Base-by-base conservation (phyloP, 2,888 invertebrate genomes). In the Diarsia mendica region DNA sequence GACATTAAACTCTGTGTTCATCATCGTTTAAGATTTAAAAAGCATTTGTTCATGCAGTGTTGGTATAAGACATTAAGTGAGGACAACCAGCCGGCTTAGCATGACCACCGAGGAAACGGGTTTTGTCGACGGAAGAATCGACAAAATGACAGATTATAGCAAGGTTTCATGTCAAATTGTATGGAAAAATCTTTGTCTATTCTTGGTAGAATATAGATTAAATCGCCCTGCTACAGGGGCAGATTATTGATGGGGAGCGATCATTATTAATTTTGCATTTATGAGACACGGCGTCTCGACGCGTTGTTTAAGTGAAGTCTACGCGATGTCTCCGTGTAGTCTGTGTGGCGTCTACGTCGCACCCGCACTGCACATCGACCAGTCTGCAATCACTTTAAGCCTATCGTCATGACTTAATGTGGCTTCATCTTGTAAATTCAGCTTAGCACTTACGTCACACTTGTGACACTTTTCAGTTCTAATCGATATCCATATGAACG, bases 401-500 rank as follows among this genome's bases (percentile, higher is more conserved):
- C 49, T 68, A 63, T 53, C 20, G 23, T n/a, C n/a, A 63, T 3
- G 39, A n/a, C 13, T 8, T 33, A 63, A 33, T 67, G 44, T 53
- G 66, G 66, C 66, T 63, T 72, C 61, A 23, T 61, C 49, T 72
- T 49, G 49, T 66, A 71, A 53, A 77, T 60, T 65, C 55, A 64
- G 55, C 33, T 65, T 51, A 71, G 51, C 23, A 70, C 66, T 61
- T 61, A 49, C n/a, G 46, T 39, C 9, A 18, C 39, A 53, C 39
- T 66, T 71, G 60, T 60, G 18, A 6, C 11, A 23, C 15, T 61
- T 64, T 39, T 44, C 6, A 18, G 11, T 23, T 48, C 20, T 20
- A 61, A 53, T 49, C 0, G 44, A 28, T 51, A 66, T 11, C 23
- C 46, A 15, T 39, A 39, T 3, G 23, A 10, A 39, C 33, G 18